Conservation (phyloP, 2,797 vertebrate genomes). For the Microchirus variegatus region DNA sequence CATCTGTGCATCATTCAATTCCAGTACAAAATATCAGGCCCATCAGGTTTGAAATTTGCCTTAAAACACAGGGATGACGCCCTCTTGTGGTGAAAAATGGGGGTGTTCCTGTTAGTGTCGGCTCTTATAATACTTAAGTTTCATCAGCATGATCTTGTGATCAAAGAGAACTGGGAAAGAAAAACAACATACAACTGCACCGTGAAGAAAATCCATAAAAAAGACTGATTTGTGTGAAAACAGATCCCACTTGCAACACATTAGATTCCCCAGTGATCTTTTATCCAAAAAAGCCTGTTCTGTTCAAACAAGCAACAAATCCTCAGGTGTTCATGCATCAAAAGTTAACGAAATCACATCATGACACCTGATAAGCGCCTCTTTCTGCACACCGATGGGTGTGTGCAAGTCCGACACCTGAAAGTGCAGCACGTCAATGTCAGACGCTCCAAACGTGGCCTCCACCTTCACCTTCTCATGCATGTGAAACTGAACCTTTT, state of each 20-base stretch:
- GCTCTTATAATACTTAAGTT: neutral
- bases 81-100: constrained; percentile 57
- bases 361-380: constrained; percentile 86
- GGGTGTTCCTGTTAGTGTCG: constrained; percentile 1
- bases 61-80: constrained; percentile 22
- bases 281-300: neutral
- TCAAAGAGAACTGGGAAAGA: neutral
- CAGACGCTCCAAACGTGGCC: constrained; percentile 84
- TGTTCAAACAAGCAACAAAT: neutral
- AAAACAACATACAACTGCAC: neutral
- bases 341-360: constrained; percentile 85
- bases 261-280: neutral
- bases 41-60: neutral
- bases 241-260: constrained; percentile 4
- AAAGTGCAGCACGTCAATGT: constrained; percentile 90
- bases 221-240: neutral
- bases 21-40: neutral
- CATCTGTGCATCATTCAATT: neutral
- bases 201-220: neutral
- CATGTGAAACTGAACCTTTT: constrained; percentile 81
- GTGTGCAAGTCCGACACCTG: constrained; percentile 89
- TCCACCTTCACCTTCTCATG: constrained; percentile 82
- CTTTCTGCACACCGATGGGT: constrained; percentile 88
- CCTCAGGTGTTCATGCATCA: constrained; percentile 62
- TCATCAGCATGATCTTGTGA: too few species aligned